Percentiles rank a stretch among this genome's conserved stretches.
Evolutionary conservation across 2,113 vertebrate species (phyloP).

Genomic region (Orientallactaga bullata): DNA sequence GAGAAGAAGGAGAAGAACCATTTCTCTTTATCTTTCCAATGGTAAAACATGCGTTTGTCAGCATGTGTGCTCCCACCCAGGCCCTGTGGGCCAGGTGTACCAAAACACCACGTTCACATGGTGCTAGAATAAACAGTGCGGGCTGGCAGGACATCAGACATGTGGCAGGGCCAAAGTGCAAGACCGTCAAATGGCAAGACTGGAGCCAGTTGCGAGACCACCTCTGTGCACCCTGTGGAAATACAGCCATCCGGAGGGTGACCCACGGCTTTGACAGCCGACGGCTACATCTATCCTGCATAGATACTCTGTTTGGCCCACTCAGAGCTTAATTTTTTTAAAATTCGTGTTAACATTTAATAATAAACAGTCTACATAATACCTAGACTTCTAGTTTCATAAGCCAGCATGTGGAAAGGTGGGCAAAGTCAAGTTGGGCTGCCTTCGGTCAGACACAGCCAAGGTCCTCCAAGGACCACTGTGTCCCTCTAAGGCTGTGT

Average conservation of each 20-base stretch:
- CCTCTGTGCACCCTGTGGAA: background rate
- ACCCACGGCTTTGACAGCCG: background rate
- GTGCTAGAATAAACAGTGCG: slow-evolving; percentile 53
- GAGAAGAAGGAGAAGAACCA: background rate
- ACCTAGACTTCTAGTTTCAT: background rate
- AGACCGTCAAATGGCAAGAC: slow-evolving; percentile 32
- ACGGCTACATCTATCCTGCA: background rate
- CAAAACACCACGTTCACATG: background rate
- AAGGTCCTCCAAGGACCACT: fast-evolving
- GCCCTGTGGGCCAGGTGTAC: slow-evolving; percentile 39
- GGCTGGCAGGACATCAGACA: slow-evolving; percentile 73
- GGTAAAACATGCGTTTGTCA: background rate
- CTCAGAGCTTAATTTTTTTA: background rate
- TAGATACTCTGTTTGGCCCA: slow-evolving; percentile 26
- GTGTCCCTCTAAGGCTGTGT: background rate
- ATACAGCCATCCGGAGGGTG: background rate
- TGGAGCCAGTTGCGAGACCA: background rate
- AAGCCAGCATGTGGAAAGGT: fast-evolving
- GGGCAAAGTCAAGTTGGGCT: background rate
- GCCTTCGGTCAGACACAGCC: no score
- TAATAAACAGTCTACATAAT: background rate
- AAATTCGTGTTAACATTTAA: slow-evolving; percentile 30
- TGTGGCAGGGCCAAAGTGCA: slow-evolving; percentile 24
- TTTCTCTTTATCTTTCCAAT: slow-evolving; percentile 43
- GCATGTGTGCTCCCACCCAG: background rate